Evolutionary conservation across 2,113 vertebrate genomes (phyloP).

Genomic region (Rana temporaria): DNA sequence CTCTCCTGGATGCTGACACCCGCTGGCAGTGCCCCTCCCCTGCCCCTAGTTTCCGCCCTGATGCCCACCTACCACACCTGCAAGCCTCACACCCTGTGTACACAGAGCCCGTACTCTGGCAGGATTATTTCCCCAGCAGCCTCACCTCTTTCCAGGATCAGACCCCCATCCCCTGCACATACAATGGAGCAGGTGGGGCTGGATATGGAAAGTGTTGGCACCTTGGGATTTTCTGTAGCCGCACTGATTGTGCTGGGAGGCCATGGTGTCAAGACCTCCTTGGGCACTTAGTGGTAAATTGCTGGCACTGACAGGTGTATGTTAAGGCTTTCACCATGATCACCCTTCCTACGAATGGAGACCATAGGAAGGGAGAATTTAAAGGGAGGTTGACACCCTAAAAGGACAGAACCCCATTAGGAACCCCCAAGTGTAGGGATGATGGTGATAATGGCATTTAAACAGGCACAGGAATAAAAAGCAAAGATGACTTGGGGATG

Average conservation of each 20-base stretch:
- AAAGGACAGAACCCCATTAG: no score
- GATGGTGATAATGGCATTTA: no score
- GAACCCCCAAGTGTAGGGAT: no score
- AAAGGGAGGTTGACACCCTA: no score
- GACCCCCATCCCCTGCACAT: conserved; percentile 45
- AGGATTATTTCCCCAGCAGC: neutral
- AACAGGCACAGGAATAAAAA: no score
- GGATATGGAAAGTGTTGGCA: conserved; percentile 44
- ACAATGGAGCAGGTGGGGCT: neutral
- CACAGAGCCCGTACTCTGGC: conserved; percentile 4
- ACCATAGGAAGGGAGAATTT: no score
- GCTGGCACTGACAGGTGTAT: conserved; percentile 37
- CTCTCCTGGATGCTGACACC: no score
- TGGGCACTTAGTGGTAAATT: no score
- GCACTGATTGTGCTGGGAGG: neutral
- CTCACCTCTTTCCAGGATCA: conserved; percentile 14
- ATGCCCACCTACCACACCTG: neutral
- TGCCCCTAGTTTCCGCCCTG: no score
- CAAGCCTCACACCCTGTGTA: conserved; percentile 1
- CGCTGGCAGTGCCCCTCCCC: no score
- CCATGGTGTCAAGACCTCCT: neutral
- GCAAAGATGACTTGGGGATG: no score
- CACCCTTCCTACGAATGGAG: no score
- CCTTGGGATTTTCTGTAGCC: conserved; percentile 26
- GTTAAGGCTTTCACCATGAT: neutral